Conservation (phyloP, 2,113 vertebrate genomes). For the Gorsachius goisagi region DNA sequence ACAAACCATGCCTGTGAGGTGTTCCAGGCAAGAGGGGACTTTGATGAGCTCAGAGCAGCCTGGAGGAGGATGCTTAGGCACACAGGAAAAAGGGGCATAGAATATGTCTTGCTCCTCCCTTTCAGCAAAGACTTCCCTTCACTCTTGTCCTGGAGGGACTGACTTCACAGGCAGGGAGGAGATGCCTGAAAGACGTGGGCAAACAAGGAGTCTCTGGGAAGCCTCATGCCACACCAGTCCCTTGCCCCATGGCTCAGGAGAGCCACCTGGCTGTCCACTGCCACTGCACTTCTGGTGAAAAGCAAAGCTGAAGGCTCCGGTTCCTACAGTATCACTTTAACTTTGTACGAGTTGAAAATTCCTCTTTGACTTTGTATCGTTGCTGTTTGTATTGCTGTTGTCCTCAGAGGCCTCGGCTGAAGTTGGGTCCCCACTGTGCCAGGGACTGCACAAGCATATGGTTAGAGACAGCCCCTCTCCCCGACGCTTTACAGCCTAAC, state of each 20-base stretch:
- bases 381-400: not conserved
- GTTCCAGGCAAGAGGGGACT: not conserved
- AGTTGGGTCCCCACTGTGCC: not conserved
- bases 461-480: not conserved
- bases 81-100: too few species aligned
- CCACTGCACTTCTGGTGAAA: not conserved
- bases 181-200: not conserved
- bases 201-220: not conserved
- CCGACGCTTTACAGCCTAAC: not conserved
- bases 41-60: accelerated
- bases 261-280: not conserved
- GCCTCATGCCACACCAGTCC: accelerated
- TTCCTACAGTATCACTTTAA: not conserved
- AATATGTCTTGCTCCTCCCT: not conserved
- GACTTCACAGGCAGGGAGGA: not conserved
- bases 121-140: not conserved
- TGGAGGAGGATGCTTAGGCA: not conserved
- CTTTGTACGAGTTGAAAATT: accelerated
- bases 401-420: not conserved
- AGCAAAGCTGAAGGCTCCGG: not conserved
- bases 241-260: not conserved
- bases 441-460: not conserved
- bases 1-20: not conserved
- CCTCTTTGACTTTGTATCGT: not conserved
- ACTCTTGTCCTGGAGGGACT: not conserved